Base-by-base conservation (phyloP, 2,888 invertebrate species). In the Aleiodes leptofemur region DNA sequence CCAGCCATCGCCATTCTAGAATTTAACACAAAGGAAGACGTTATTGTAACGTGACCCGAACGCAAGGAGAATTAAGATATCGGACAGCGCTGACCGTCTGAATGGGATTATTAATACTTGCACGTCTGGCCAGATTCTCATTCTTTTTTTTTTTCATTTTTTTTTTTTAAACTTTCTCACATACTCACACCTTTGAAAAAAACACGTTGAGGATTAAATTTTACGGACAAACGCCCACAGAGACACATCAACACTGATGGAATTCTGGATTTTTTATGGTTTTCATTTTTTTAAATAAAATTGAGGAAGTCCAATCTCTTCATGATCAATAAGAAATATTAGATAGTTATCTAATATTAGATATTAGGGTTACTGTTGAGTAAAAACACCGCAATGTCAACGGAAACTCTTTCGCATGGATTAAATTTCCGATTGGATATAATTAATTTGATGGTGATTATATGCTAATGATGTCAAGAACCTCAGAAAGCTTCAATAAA, bases 31-130 rank as follows among this genome's bases (percentile, higher is more conserved):
- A 86, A 86, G 84, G 82, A 85, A 82, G 80, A 83, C 81, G 82
- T 83, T 77, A 79, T 80, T 82, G 83, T 82, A 83, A 84, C 81
- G 83, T 82, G 86, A 87, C 84, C 86, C 83, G 82, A 81, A 81
- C 82, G 79, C 74, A 80, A 81, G 74, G 82, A 80, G 84, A 86
- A 87, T 87, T 87, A 85, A 87, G 86, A 86, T 87, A 86, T 87
- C 84, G 83, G 80, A 76, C 79, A 71, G 80, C 43, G 73, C 78
- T 77, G 76, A 70, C 77, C 69, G 75, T 79, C 81, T 79, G 82
- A 83, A 84, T 83, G 81, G 79, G 80, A 83, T 86, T 86, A 86
- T 83, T 83, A 83, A 80, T 79, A 78, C 71, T 74, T 70, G 79
- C 81, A 81, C 80, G 73, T 74, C 73, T 43, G 55, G 68, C 43